These are phyloP conservation scores for Xylota segnis DNA, from an alignment of 2,888 invertebrate species.

Conservation along the genomic window DNA sequence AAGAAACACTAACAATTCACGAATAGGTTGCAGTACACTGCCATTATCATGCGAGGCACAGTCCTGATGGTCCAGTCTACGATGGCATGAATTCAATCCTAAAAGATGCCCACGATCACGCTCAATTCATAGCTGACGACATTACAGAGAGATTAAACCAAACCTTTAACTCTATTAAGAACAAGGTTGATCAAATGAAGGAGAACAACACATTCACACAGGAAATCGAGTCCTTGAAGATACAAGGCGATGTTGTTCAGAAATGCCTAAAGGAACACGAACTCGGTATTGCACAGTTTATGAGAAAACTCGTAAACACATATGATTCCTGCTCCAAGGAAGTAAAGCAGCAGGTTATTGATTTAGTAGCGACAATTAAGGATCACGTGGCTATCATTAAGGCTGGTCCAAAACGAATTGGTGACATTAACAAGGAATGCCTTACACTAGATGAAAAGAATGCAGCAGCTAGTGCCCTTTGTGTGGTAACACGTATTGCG, in stretches of 20 bases:
- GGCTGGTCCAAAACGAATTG: conserved; percentile 10
- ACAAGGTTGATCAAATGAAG: conserved; percentile 53
- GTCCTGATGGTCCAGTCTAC: conserved; percentile 54
- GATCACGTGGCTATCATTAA: conserved; percentile 7
- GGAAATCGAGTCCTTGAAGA: conserved; percentile 47
- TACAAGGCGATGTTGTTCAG: conserved; percentile 24
- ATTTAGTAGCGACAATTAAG: conserved; percentile 19
- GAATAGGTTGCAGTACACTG: conserved; percentile 45
- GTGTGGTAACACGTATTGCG: conserved; percentile 52
- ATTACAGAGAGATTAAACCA: conserved; percentile 44
- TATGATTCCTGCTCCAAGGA: conserved; percentile 59
- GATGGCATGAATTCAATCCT: conserved; percentile 53
- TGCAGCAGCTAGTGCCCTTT: conserved; percentile 43
- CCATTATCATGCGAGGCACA: conserved; percentile 15
- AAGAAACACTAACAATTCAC: neutral
- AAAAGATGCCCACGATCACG: conserved; percentile 37
- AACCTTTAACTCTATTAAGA: conserved; percentile 50
- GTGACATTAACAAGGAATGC: conserved; percentile 26
- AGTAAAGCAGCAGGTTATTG: conserved; percentile 41
- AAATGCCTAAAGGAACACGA: conserved; percentile 65
- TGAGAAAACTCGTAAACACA: conserved; percentile 50
- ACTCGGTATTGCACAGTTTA: conserved; percentile 50
- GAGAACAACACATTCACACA: conserved; percentile 45
- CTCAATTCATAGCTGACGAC: conserved; percentile 42
- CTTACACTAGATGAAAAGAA: conserved; percentile 1